phyloP scores from a whole-genome alignment of 1,140 invertebrate species.

The Drosophila sp. region DNA sequence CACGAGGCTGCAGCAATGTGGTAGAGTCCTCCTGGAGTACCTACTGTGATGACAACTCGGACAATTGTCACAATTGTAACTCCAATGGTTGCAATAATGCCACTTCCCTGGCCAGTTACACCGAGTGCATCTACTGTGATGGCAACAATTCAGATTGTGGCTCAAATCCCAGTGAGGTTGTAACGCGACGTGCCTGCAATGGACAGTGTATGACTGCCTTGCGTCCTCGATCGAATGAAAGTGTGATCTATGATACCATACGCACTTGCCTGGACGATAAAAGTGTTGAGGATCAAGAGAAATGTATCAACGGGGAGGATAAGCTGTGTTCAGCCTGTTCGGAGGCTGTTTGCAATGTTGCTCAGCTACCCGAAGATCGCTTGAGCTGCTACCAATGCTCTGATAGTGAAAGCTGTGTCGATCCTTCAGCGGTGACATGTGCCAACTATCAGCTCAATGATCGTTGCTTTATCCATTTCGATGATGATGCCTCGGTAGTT shows the following conservation, averaged over 20 bases:
- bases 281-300: conserved; percentile 52
- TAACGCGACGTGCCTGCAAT: conserved; percentile 59
- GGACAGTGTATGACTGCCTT: conserved; percentile 71
- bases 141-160: conserved; percentile 47
- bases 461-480: conserved; percentile 57
- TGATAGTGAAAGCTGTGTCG: conserved; percentile 1
- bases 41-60: conserved; percentile 64
- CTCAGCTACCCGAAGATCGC: conserved; percentile 10
- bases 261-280: conserved; percentile 75
- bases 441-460: conserved; percentile 36
- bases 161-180: conserved; percentile 34
- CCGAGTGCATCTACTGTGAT: conserved; percentile 71
- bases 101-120: conserved; percentile 37
- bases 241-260: conserved; percentile 37
- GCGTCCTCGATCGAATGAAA: conserved; percentile 9
- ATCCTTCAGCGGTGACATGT: conserved; percentile 19
- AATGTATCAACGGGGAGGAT: conserved; percentile 47
- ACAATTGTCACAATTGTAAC: conserved; percentile 72
- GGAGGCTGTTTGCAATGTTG: conserved; percentile 49
- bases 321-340: conserved; percentile 44
- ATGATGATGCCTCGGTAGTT: conserved; percentile 19
- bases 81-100: conserved; percentile 72
- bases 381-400: conserved; percentile 60
- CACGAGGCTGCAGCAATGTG: conserved; percentile 64
- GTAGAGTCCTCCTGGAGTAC: conserved; percentile 46